Evolutionary conservation across 2,888 invertebrate species (phyloP), one percentile per base, ranked within the genome.

Genomic region (Ophion slaviceki): DNA sequence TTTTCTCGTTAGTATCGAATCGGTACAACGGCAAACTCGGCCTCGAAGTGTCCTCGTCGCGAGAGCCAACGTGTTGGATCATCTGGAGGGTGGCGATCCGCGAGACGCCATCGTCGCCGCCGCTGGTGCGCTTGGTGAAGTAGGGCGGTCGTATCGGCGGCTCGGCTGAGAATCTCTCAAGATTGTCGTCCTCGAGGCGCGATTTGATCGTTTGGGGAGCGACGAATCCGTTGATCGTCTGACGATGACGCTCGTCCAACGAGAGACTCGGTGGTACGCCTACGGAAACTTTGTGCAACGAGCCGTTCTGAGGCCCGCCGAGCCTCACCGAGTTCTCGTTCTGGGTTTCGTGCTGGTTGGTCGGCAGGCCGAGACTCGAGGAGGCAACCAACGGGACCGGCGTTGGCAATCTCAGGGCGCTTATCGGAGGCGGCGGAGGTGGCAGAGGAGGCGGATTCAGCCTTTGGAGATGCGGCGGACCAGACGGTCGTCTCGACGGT

Each of bases 61-160:
- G 87, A 0, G 89, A 80, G 17, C 91, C 92, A 0, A 91, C 91
- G 7, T 91, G 94, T 90, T 96, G 96, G 68, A 96, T 95, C 96
- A 96, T 96, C 93, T 96, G 96, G 53, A 96, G 91, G 0, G 96
- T 96, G 14, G 96, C 95, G 0, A 96, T 95, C 84, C 94, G 94
- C 0, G 95, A 95, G 40, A 95, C 95, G 6, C 91, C 90, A 11
- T 95, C 93, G 72, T 80, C 10, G 24, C 78, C 83, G 10, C 36
- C 71, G 10, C 91, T 93, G 87, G 94, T 92, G 77, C 94, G 92
- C 76, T 94, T 95, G 0, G 94, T 92, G 40, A 91, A 93, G 24
- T 95, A 89, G 0, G 92, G 90, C 1, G 95, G 93, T 20, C 94
- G 92, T 17, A 95, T 94, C 4, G 95, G 95, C 1, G 93, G 92